Percentiles rank a stretch among this genome's conserved stretches.
Evolutionary conservation across 2,797 vertebrate genomes (phyloP).

Genomic region (Cirrhinus mrigala): DNA sequence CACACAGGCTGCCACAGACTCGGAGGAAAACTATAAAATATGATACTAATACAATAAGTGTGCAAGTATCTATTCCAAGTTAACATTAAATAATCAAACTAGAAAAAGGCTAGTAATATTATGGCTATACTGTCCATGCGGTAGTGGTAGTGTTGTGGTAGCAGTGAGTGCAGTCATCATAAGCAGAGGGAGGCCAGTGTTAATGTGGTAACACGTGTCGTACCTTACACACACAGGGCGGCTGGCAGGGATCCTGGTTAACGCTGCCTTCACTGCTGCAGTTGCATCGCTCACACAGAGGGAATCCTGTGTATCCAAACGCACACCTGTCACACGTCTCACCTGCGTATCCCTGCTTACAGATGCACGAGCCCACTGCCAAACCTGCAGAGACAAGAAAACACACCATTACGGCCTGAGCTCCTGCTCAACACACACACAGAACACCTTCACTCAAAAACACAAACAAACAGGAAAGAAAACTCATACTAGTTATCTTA

Average conservation of each 20-base stretch:
- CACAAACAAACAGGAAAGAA: constrained; percentile 27
- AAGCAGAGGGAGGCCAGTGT: background rate
- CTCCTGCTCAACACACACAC: constrained; percentile 2
- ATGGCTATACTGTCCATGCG: background rate
- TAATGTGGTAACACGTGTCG: background rate
- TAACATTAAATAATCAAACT: background rate
- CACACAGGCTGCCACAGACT: background rate
- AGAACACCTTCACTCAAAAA: constrained; percentile 4
- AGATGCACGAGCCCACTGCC: constrained; percentile 89
- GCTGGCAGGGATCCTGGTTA: constrained; percentile 89
- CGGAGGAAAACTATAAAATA: background rate
- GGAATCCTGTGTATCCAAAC: constrained; percentile 88
- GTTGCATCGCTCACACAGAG: constrained; percentile 86
- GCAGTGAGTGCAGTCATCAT: background rate
- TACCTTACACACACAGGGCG: constrained; percentile 93
- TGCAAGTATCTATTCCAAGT: background rate
- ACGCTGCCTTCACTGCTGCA: constrained; percentile 88
- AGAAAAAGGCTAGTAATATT: background rate
- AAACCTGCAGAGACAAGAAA: constrained; percentile 77
- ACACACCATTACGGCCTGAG: constrained; percentile 43
- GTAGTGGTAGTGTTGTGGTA: background rate
- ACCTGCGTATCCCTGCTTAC: constrained; percentile 91
- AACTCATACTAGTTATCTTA: too few species aligned
- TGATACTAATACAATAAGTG: background rate
- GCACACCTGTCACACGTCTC: constrained; percentile 87